Evolutionary conservation across 2,888 invertebrate species (phyloP).

Genomic region (Drosophila formosana): DNA sequence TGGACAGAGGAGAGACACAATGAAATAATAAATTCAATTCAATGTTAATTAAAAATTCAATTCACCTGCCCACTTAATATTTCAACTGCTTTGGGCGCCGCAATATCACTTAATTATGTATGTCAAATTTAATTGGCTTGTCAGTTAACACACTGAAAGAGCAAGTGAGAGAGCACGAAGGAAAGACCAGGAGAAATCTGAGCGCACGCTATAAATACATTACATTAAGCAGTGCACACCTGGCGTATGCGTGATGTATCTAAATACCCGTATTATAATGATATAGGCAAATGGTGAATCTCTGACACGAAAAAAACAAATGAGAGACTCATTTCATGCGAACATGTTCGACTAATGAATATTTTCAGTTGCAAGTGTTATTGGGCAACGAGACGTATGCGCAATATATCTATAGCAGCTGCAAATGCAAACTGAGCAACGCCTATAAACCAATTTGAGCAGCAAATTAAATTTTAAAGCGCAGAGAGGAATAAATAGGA

Average conservation of each 20-base stretch:
- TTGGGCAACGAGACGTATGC: conserved; percentile 50
- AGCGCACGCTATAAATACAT: conserved; percentile 66
- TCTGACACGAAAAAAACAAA: conserved; percentile 26
- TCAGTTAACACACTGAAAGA: conserved; percentile 48
- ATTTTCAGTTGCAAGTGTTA: conserved; percentile 67
- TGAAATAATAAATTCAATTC: conserved; percentile 38
- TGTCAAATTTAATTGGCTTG: conserved; percentile 80
- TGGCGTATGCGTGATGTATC: conserved; percentile 59
- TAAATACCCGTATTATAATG: conserved; percentile 8
- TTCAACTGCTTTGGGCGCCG: conserved; percentile 48
- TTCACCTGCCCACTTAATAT: conserved; percentile 54
- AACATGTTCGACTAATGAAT: conserved; percentile 56
- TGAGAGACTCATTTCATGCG: conserved; percentile 20
- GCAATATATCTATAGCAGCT: conserved; percentile 35
- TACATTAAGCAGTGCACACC: conserved; percentile 56
- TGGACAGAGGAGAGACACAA: conserved; percentile 5
- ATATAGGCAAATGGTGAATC: conserved; percentile 22
- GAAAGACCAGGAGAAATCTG: conserved; percentile 32
- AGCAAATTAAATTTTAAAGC: conserved; percentile 58
- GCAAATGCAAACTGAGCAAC: conserved; percentile 25
- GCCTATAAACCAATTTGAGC: conserved; percentile 22
- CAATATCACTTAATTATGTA: conserved; percentile 68
- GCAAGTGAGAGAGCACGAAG: conserved; percentile 3
- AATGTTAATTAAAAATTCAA: conserved; percentile 68
- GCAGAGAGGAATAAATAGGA: not conserved